A percentile compares a stretch with the other conserved stretches of the same genome.
These are phyloP conservation scores for Prolemur simus DNA, from an alignment of 2,113 vertebrate species.

Conservation along the genomic window DNA sequence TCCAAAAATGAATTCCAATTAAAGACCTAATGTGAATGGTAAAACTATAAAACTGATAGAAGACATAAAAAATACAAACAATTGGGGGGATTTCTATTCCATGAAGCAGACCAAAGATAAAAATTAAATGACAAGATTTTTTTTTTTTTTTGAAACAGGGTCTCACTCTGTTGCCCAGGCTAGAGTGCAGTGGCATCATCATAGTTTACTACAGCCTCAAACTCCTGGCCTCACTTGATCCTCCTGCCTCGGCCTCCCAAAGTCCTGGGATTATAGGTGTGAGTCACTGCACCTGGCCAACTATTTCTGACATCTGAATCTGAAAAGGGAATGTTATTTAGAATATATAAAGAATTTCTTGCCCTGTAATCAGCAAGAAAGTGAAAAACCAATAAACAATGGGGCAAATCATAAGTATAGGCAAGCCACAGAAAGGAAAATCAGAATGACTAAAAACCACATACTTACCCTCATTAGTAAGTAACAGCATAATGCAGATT, in stretches of 20 bases:
- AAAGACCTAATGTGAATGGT: neutral
- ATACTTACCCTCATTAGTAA: neutral
- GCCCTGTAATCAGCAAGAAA: neutral
- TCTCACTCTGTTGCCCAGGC: no score
- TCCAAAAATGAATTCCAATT: neutral
- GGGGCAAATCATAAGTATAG: neutral
- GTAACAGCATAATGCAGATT: neutral
- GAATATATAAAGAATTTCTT: neutral
- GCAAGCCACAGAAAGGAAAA: neutral
- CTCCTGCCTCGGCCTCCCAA: no score
- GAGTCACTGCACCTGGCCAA: no score
- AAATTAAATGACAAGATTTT: neutral
- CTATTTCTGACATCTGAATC: neutral
- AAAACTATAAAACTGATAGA: slow-evolving; percentile 1
- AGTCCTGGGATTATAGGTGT: no score
- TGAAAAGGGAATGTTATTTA: neutral
- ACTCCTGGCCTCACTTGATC: no score
- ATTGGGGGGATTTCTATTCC: neutral
- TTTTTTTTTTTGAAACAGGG: no score
- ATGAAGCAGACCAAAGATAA: neutral
- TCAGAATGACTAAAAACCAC: neutral
- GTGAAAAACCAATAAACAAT: neutral
- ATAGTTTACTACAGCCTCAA: no score
- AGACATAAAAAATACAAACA: neutral
- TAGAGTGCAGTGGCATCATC: no score